Base-by-base conservation (phyloP, 2,113 vertebrate species). In the Sorex fumeus region DNA sequence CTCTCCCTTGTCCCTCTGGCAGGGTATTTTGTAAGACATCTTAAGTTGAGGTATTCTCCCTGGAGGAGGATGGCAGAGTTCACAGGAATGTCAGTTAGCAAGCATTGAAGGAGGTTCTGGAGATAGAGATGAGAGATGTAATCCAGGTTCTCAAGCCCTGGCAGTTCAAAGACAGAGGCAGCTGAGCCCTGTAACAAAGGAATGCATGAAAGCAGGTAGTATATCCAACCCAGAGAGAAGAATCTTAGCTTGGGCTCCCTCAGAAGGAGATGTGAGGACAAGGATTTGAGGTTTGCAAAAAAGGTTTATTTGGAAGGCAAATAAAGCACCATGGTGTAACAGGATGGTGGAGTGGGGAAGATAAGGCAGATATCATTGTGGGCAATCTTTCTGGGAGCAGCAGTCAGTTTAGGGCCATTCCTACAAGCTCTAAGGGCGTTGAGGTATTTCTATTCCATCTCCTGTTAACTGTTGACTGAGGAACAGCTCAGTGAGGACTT, bases 231-330 rank as follows among this genome's bases (percentile, higher is more conserved):
- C 9, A 45, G 62, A 75, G 11, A 27, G 40, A 18, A 19, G 25
- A 80, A 18, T 81, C 81, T 91, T 75, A 32, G 53, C 57, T 66
- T 80, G 81, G 81, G 32, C 76, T 77, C 13, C 25, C n/a, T 88
- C 11, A 80, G 79, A 76, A 75, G 62, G 60, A 64, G 53, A 67
- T 47, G 4, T 7, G 23, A 16, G 62, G 16, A 34, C 45, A 67
- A 84, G 21, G 28, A 40, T 50, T 71, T 57, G 40, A 64, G 4
- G n/a, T 50, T 32, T 76, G n/a, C 34, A 25, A 74, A 70, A 40
- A 84, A 23, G 25, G 2, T 40, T 79, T 28, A 62, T 72, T 43
- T 72, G 36, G 74, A 76, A 69, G 67, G 36, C 66, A 36, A 84
- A 80, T 28, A 80, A 67, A 84, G n/a, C 13, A 62, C 16, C 6